Evolutionary conservation across 2,888 invertebrate species (phyloP), one percentile per base, ranked within the genome.

Genomic region (Stenolophus ochropezus): DNA sequence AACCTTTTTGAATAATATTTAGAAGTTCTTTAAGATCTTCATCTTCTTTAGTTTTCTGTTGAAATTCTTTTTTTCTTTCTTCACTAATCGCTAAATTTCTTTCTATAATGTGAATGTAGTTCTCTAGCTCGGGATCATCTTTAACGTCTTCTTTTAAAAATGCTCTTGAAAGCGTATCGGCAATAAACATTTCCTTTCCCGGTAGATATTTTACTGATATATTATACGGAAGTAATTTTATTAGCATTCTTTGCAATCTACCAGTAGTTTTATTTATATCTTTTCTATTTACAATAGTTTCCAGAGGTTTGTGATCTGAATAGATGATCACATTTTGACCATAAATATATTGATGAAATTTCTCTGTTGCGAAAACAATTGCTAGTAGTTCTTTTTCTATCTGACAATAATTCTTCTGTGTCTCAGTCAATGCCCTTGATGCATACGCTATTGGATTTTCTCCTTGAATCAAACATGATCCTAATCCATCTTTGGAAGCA

Each of bases 301-400:
- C 8, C 4, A 65, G 14, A 1, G 65, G 65, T 27, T 65, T 65
- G n/a, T 65, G 65, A 23, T 65, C 65, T 8, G 65, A 5, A n/a
- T 23, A 6, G 8, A 65, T 5, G 8, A 21, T 23, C 5, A 65
- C 21, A 23, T 21, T 2, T 4, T 23, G 21, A 23, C 25, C 65
- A 23, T 65, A 23, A 5, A 11, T 23, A 18, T 14, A 65, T 3
- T 23, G 5, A 11, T 65, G 8, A 23, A 65, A 65, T 65, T 65
- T 65, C n/a, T 21, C 8, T 65, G 21, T 2, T 4, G 2, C 65
- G 16, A 5, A 65, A 4, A 65, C 65, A 1, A 65, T 14, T 4
- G 65, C 65, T 21, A 65, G 65, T 3, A 23, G 6, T 65, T 65
- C 25, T 23, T 65, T 65, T 27, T 21, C 65, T 5, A 18, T 65